Evolutionary conservation across 2,888 invertebrate species (phyloP), one percentile per base, ranked within the genome.

Genomic region (Laspeyria flexula): DNA sequence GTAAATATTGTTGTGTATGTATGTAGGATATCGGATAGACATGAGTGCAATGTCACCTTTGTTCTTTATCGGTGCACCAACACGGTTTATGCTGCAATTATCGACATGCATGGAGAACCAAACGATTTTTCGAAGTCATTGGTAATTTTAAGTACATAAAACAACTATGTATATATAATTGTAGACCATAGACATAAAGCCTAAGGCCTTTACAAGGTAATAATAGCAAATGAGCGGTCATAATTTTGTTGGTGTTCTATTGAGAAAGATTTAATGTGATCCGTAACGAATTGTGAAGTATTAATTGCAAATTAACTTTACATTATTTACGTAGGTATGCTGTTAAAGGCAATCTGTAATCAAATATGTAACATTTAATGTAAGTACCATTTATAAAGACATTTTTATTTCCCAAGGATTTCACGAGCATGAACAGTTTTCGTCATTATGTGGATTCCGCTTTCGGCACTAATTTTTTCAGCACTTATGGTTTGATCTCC

Each of bases 21-120:
- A 27, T 31, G 48, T 44, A 53, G 35, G 31, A 46, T 57, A 59
- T 41, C 50, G 51, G 51, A 52, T 54, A 55, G 72, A 65, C 56
- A 57, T 68, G 58, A 65, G 53, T 54, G 53, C 69, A 75, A 76
- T 73, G 78, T 79, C 79, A 76, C 76, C 74, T 78, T 68, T 60
- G 67, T 72, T 77, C 67, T 71, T 75, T 66, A 64, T 57, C 51
- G 47, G 15, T 15, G 18, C 38, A 45, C 52, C 37, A 44, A 55
- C 16, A 47, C 29, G 51, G 55, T 71, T 60, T 60, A 60, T 67
- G 33, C 45, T 34, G 42, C 52, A 55, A 54, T 62, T 58, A 61
- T 49, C 50, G 18, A 25, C 34, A 47, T 47, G 29, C 40, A 40
- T 50, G n/a, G 10, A 53, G 25, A 25, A 13, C 23, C n/a, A 41